These are phyloP conservation scores for Drosophila santomea DNA, from an alignment of 1,140 invertebrate genomes.

Conservation along the genomic window DNA sequence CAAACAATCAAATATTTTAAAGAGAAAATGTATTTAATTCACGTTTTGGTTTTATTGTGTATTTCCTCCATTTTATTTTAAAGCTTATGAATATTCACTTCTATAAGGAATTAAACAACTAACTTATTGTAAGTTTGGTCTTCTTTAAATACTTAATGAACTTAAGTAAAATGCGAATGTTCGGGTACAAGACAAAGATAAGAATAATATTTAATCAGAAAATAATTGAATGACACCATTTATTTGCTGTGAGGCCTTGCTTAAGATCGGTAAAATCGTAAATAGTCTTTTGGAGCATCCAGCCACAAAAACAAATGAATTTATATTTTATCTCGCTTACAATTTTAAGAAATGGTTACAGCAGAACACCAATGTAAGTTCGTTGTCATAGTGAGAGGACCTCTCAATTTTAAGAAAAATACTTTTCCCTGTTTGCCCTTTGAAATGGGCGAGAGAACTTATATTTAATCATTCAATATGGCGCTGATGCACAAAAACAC, in stretches of 20 bases:
- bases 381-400: background rate
- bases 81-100: background rate
- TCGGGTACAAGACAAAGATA: slow-evolving; percentile 1
- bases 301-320: slow-evolving; percentile 24
- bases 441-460: slow-evolving; percentile 12
- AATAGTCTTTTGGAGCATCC: background rate
- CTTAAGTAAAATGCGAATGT: background rate
- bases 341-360: slow-evolving; percentile 2
- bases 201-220: background rate
- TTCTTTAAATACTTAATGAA: background rate
- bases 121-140: too few relatives aligned
- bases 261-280: background rate
- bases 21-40: background rate
- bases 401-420: background rate
- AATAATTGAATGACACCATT: background rate
- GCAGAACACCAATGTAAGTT: background rate
- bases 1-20: background rate
- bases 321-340: slow-evolving; percentile 38
- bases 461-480: slow-evolving; percentile 18
- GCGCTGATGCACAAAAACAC: slow-evolving; percentile 46
- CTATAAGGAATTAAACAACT: background rate
- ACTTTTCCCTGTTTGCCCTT: slow-evolving; percentile 8
- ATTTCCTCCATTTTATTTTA: background rate
- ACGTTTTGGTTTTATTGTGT: background rate
- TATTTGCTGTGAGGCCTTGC: background rate